Evolutionary conservation across 2,888 invertebrate genomes (phyloP), one percentile per base, ranked within the genome.

Genomic region (Pseudococcus jackbeardsleyi): DNA sequence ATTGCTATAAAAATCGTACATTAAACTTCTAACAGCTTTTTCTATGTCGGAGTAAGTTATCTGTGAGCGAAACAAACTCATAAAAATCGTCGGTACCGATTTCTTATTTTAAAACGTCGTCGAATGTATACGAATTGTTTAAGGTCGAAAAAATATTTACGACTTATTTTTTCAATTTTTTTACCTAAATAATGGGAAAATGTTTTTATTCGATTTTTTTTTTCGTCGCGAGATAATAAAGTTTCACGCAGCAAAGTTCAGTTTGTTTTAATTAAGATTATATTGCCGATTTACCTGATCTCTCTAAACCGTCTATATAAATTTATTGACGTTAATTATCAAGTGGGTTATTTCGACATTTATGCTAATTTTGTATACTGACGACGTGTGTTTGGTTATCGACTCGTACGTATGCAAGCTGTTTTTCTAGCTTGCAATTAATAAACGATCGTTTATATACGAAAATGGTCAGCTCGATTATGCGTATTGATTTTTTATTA

Each of bases 331-430:
- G 68, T 68, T 68, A 68, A 68, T 68, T 68, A 68, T 68, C 26
- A 68, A 68, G 68, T 68, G 68, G 68, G 68, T 68, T 68, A 68
- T 68, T 68, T 68, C 68, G 68, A 68, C 26, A 26, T 22, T 64
- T 68, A 68, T 68, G 68, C 68, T 68, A 26, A 68, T 68, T 68
- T 68, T 26, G 26, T 68, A 15, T 15, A 12, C 8, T 15, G 2
- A n/a, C n/a, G 54, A 54, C 6, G 64, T 64, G 64, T 64, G 26
- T 26, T 5, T 26, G 68, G 12, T 68, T 68, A 68, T 68, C 68
- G 3, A 68, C 2, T 68, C 54, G 54, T 68, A 19, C 19, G n/a
- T 19, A 19, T 64, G n/a, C n/a, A 1, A 50, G 17, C 5, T n/a
- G 12, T 68, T 68, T 26, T 26, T 26, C 9, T 26, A 68, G 15